These are phyloP conservation scores for Aplochiton taeniatus DNA, from an alignment of 2,797 vertebrate species.

Conservation along the genomic window DNA sequence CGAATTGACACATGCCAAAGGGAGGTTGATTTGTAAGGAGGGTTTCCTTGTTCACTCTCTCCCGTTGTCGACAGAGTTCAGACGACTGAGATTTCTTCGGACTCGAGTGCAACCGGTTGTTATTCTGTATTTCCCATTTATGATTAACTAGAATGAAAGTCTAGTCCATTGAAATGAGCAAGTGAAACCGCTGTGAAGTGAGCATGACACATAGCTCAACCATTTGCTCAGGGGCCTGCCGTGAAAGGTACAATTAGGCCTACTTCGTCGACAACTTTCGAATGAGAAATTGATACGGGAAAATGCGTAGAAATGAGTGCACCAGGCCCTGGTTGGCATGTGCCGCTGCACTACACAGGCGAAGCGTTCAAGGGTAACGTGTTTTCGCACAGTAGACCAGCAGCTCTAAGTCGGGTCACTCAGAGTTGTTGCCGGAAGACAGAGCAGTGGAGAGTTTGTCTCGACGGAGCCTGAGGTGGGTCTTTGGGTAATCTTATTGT, in stretches of 20 bases:
- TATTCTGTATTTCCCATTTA: constrained; percentile 41
- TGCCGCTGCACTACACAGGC: constrained; percentile 4
- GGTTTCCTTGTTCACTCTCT: constrained; percentile 49
- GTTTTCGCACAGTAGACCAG: constrained; percentile 15
- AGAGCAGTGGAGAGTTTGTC: neutral
- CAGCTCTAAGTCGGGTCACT: constrained; percentile 29
- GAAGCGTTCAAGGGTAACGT: constrained; percentile 48
- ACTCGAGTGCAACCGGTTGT: constrained; percentile 44
- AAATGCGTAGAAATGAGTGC: constrained; percentile 28
- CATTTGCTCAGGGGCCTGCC: constrained; percentile 35
- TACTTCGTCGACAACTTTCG: constrained; percentile 35
- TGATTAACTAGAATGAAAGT: constrained; percentile 47
- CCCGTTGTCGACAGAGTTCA: constrained; percentile 48
- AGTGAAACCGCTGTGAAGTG: constrained; percentile 35
- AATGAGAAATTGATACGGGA: neutral
- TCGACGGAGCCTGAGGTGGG: constrained; percentile 50
- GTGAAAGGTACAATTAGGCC: constrained; percentile 21
- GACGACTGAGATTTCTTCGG: constrained; percentile 51
- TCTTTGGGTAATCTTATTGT: constrained; percentile 67
- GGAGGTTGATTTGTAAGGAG: constrained; percentile 61
- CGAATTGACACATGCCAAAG: constrained; percentile 63
- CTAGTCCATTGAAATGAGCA: constrained; percentile 32
- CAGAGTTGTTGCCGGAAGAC: constrained; percentile 16
- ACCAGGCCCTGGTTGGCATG: constrained; percentile 14
- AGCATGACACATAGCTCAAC: constrained; percentile 39